Conservation (phyloP, 2,113 vertebrate genomes). For the Amazona vittata region DNA sequence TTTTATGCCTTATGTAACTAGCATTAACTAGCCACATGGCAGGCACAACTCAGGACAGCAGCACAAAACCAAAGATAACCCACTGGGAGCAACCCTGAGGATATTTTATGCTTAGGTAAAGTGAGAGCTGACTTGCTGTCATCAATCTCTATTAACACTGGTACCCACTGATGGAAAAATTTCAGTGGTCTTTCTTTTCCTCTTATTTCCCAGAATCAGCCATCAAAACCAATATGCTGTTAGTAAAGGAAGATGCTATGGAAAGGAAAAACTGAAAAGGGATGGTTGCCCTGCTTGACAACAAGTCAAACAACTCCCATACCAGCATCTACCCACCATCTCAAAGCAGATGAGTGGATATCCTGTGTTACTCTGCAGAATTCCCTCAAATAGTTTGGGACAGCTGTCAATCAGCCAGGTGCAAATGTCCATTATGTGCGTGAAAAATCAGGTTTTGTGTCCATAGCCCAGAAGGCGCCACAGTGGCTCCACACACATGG, state of each 20-base stretch:
- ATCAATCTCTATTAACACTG: not conserved
- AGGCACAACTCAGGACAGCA: not conserved
- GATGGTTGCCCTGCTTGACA: not conserved
- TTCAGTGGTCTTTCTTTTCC: not conserved
- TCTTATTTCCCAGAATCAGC: not conserved
- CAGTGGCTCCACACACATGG: rapidly evolving
- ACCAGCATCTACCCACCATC: not conserved
- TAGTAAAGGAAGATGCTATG: not conserved
- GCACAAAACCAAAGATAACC: not conserved
- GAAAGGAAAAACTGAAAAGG: not conserved
- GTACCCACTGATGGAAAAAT: not conserved
- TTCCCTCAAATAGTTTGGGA: not conserved
- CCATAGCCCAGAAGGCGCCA: not conserved
- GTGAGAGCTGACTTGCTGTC: not conserved
- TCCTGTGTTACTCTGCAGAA: not conserved
- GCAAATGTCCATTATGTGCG: not conserved
- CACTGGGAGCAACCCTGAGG: not conserved
- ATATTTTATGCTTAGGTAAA: not conserved
- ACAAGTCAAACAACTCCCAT: not conserved
- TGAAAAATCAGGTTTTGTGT: not conserved
- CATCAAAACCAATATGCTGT: not conserved
- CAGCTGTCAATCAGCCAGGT: conserved; percentile 45
- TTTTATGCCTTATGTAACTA: not conserved
- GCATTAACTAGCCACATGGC: not conserved
- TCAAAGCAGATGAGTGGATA: not conserved